A percentile compares a stretch with the other conserved stretches of the same genome.
These are phyloP conservation scores for Eulemur rubriventer DNA, from an alignment of 2,797 vertebrate genomes.

Conservation along the genomic window DNA sequence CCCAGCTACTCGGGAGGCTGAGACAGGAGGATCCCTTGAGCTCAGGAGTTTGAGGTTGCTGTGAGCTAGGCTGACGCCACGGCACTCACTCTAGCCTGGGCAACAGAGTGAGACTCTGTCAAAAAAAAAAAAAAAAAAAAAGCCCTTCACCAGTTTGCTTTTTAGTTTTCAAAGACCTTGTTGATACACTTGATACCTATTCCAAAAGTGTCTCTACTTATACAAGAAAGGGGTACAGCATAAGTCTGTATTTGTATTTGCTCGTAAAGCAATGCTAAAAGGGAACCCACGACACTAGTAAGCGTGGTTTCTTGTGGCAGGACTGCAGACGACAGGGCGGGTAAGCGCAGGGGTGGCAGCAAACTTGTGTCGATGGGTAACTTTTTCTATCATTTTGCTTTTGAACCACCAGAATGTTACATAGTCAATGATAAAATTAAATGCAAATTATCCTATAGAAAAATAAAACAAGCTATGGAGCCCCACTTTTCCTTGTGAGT, in stretches of 20 bases:
- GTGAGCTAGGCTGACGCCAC: too few relatives aligned
- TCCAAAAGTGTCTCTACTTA: background rate
- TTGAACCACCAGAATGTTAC: background rate
- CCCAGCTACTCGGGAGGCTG: too few relatives aligned
- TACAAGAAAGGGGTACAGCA: background rate
- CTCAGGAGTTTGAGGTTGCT: too few relatives aligned
- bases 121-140: too few relatives aligned
- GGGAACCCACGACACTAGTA: background rate
- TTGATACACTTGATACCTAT: too few relatives aligned
- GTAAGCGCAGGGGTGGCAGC: background rate
- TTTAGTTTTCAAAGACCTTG: background rate
- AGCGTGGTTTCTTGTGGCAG: background rate
- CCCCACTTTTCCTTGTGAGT: background rate
- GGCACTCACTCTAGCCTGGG: too few relatives aligned
- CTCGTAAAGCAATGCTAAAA: background rate
- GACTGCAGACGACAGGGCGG: too few relatives aligned
- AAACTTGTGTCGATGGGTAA: background rate
- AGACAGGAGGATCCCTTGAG: too few relatives aligned
- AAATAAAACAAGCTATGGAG: background rate
- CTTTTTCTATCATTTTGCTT: background rate
- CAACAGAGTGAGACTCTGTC: too few relatives aligned
- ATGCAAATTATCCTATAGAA: background rate
- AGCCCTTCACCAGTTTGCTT: background rate
- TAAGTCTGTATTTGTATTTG: background rate
- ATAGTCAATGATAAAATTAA: background rate